Evolutionary conservation across 2,888 invertebrate species (phyloP), one percentile per base, ranked within the genome.

Genomic region (Drosophila aldrichi): DNA sequence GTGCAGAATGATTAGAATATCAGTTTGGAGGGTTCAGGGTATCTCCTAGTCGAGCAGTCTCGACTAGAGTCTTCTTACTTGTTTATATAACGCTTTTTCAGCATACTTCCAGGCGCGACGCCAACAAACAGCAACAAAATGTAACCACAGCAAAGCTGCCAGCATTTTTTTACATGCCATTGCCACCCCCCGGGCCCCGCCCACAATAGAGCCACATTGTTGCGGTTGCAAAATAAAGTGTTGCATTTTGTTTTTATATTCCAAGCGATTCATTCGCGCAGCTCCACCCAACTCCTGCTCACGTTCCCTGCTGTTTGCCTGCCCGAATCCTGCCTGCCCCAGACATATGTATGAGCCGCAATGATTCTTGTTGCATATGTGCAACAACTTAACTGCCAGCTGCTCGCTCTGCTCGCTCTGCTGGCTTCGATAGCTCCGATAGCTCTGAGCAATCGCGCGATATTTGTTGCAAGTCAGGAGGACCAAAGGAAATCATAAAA

Each of bases 191-290:
- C n/a, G 25, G 25, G 2, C 9, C 25, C 3, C 20, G 0, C 40
- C n/a, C 48, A 36, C 14, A 10, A 38, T 25, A 9, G 29, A n/a
- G 60, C 73, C 81, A 65, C 79, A 81, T 77, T 79, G 78, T 79
- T 82, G 81, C 56, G 82, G 81, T 74, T 76, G 75, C 70, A 60
- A 65, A 72, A 82, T 85, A 85, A 82, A 86, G 74, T 79, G 82
- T 76, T 76, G 77, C 83, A 77, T 74, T 83, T 82, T 79, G 78
- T 76, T 73, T 72, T 34, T 69, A 20, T 62, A 44, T 52, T 36
- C 68, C 76, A 56, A 64, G 63, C 74, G 64, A 64, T 77, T 73
- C 69, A 57, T 56, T 67, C 10, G 52, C 43, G 5, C 20, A 43
- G 5, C 20, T 43, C 2, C 20, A 18, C 20, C 18, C 43, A 41